Evolutionary conservation across 2,888 invertebrate genomes (phyloP), one percentile per base, ranked within the genome.

Genomic region (Pyralis farinalis): DNA sequence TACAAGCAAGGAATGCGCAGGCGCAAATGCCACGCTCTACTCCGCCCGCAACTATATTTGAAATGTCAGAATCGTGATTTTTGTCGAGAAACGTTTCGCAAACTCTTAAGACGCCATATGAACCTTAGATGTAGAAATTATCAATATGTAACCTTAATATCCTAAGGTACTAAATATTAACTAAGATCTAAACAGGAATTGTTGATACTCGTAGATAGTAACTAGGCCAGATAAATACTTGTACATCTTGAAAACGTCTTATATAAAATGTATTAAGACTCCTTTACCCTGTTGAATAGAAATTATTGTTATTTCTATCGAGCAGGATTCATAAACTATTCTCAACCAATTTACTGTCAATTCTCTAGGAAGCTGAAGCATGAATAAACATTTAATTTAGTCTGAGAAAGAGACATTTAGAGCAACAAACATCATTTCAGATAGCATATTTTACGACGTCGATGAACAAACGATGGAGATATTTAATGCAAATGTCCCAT

Each of bases 31-130:
- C 87, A 79, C 60, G 78, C 70, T 75, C 77, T 55, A 67, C 71
- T 63, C 76, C 73, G 65, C 78, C 77, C 67, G 75, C 63, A 71
- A 71, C 75, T 63, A 64, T 80, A 76, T 74, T 70, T 65, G 63
- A 86, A 87, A 87, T 87, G 87, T 86, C 87, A 83, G 71, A 75
- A 73, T 86, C 87, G 87, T 87, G 87, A 82, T 84, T 85, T 86
- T 83, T 86, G 83, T 58, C 66, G 62, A 72, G 78, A 75, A 76
- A 75, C 65, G 53, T 87, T 86, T 79, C 78, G 79, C 69, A 87
- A 86, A 64, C 55, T 45, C 55, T 51, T 53, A 39, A n/a, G 42
- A 43, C 48, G 57, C 49, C 56, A 46, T 64, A 60, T 57, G 61
- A 55, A 16, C 16, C 16, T 2, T 16, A 16, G 16, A 16, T 16